Percentiles rank a stretch among this genome's conserved stretches.
Conservation (phyloP, 2,797 vertebrate genomes). For the Xerus rutilus region DNA sequence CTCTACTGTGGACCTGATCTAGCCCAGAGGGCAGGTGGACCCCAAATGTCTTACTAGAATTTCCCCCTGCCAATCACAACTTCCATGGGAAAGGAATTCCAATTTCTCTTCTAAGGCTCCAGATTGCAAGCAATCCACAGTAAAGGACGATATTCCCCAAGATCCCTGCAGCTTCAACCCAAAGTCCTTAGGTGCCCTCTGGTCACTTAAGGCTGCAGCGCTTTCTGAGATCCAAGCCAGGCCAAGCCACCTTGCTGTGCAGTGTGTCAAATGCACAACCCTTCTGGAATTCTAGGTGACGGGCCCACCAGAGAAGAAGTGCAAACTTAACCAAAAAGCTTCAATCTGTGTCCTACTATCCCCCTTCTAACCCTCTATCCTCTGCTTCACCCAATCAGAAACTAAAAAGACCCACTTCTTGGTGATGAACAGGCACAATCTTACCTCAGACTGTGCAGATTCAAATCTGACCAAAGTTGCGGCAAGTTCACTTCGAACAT, state of each 20-base stretch:
- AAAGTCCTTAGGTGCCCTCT: background rate
- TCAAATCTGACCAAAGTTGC: constrained; percentile 89
- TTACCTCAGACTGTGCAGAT: constrained; percentile 89
- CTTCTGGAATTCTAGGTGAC: background rate
- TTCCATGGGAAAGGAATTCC: background rate
- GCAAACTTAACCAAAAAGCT: background rate
- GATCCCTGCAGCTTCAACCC: background rate
- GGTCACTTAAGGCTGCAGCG: background rate
- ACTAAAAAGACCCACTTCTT: background rate
- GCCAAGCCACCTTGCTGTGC: background rate
- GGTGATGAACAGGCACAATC: background rate
- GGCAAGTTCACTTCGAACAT: constrained; percentile 90
- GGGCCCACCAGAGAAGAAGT: background rate
- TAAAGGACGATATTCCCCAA: background rate
- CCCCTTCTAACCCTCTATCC: background rate
- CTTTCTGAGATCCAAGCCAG: background rate
- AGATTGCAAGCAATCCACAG: background rate
- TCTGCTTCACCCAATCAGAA: background rate
- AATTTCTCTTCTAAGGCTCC: background rate
- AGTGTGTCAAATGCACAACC: background rate
- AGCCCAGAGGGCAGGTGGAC: background rate
- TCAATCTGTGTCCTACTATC: background rate
- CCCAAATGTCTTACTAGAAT: background rate
- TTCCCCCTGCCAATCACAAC: background rate
- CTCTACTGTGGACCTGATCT: background rate